Conservation (phyloP, 2,113 vertebrate genomes). For the Pitta sordida region DNA sequence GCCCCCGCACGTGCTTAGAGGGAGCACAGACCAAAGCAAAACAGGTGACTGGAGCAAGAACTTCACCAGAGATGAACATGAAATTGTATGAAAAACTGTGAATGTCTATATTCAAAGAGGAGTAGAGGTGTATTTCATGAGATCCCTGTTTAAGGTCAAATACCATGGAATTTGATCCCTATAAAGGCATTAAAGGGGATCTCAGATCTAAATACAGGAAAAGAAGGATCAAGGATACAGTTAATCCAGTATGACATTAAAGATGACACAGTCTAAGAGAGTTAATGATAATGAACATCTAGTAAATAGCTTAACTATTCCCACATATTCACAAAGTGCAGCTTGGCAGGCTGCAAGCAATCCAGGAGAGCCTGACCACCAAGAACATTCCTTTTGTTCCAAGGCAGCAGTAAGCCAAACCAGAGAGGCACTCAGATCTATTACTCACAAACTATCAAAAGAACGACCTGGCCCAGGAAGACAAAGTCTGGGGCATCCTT, state of each 20-base stretch:
- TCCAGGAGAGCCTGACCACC: neutral
- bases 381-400: neutral
- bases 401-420: neutral
- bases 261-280: neutral
- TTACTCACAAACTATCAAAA: neutral
- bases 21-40: neutral
- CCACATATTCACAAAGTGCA: neutral
- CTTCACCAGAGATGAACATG: neutral
- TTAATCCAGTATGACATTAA: conserved; percentile 38
- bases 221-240: neutral
- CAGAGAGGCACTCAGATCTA: neutral
- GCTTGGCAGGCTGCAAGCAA: neutral
- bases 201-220: neutral
- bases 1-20: neutral
- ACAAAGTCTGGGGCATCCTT: neutral
- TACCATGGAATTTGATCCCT: neutral
- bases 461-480: neutral
- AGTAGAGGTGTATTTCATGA: neutral
- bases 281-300: neutral
- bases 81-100: neutral
- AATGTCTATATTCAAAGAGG: neutral
- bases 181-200: neutral
- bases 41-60: neutral
- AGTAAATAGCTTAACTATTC: conserved; percentile 31
- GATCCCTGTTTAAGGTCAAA: neutral